Percentiles rank a stretch among this genome's conserved stretches.
These are phyloP conservation scores for Lottia gigantea DNA, from an alignment of 2,888 invertebrate species.

Conservation along the genomic window DNA sequence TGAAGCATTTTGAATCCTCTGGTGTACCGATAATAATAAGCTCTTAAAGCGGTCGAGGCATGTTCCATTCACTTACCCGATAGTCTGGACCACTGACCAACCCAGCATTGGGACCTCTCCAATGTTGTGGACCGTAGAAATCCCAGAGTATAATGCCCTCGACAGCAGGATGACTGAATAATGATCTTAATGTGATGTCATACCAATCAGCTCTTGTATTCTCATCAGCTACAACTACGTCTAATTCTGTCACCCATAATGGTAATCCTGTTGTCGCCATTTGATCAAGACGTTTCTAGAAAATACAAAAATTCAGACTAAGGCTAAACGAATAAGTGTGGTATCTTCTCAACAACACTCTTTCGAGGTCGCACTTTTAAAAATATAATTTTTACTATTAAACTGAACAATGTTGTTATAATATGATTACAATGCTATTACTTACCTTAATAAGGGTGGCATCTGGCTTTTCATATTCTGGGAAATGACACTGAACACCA, in stretches of 20 bases:
- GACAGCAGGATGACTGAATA: constrained; percentile 34
- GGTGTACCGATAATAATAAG: no score
- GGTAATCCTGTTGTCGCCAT: constrained; percentile 21
- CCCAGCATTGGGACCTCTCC: constrained; percentile 25
- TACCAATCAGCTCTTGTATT: constrained; percentile 29
- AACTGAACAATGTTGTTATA: no score
- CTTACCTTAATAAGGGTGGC: constrained; percentile 20
- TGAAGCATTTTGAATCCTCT: no score
- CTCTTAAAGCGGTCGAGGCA: no score
- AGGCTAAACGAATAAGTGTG: no score
- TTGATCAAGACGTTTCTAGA: constrained; percentile 22
- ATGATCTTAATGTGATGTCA: constrained; percentile 30
- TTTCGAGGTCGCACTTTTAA: no score
- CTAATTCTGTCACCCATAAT: constrained; percentile 28
- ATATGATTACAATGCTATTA: no score
- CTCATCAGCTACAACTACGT: constrained; percentile 13
- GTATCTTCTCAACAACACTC: no score
- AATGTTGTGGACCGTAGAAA: constrained; percentile 37
- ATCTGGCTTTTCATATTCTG: constrained; percentile 15
- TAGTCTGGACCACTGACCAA: constrained; percentile 38
- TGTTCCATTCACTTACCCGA: constrained; percentile 23
- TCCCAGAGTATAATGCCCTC: constrained; percentile 45
- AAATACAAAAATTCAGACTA: neutral
- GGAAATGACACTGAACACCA: constrained; percentile 42
- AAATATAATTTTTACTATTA: no score